These are phyloP conservation scores for Isoperla grammatica DNA, from an alignment of 2,888 invertebrate species.

Conservation along the genomic window DNA sequence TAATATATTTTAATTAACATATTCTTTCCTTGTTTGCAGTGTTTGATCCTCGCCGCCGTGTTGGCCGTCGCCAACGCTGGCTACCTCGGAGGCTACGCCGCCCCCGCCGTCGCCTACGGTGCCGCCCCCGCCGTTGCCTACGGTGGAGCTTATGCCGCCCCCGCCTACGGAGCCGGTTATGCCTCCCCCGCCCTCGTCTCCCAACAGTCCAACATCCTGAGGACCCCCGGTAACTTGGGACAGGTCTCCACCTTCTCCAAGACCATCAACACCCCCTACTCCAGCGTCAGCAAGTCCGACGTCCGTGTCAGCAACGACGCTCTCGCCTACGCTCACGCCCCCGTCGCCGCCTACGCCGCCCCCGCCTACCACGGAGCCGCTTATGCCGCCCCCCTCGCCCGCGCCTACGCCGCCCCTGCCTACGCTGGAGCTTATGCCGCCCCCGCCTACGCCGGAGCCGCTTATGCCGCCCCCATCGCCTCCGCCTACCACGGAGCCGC, in stretches of 20 bases:
- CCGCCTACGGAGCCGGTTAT: neutral
- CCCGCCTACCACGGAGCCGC: slow-evolving; percentile 12
- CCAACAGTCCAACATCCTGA: slow-evolving; percentile 55
- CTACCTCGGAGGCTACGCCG: slow-evolving; percentile 22
- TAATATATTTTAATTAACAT: neutral
- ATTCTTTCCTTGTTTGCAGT: neutral
- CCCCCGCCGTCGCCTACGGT: slow-evolving; percentile 20
- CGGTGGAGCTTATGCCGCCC: neutral
- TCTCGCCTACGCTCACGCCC: slow-evolving; percentile 38
- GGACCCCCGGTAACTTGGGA: slow-evolving; percentile 61
- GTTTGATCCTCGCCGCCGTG: slow-evolving; percentile 12
- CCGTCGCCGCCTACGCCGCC: slow-evolving; percentile 27
- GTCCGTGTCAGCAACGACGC: slow-evolving; percentile 54
- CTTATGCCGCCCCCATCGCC: slow-evolving; percentile 40
- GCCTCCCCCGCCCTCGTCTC: slow-evolving; percentile 40
- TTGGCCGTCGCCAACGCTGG: slow-evolving; percentile 20
- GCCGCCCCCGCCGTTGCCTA: slow-evolving; percentile 11
- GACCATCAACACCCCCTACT: slow-evolving; percentile 65
- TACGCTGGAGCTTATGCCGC: slow-evolving; percentile 40
- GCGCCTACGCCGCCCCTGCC: slow-evolving; percentile 36
- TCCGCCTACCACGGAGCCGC: slow-evolving; percentile 31
- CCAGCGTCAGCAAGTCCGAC: slow-evolving; percentile 63
- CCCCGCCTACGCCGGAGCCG: slow-evolving; percentile 38
- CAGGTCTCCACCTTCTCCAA: slow-evolving; percentile 62
- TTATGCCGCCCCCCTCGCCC: slow-evolving; percentile 15